Conservation (phyloP, 2,797 vertebrate species). For the Etheostoma perlongum region DNA sequence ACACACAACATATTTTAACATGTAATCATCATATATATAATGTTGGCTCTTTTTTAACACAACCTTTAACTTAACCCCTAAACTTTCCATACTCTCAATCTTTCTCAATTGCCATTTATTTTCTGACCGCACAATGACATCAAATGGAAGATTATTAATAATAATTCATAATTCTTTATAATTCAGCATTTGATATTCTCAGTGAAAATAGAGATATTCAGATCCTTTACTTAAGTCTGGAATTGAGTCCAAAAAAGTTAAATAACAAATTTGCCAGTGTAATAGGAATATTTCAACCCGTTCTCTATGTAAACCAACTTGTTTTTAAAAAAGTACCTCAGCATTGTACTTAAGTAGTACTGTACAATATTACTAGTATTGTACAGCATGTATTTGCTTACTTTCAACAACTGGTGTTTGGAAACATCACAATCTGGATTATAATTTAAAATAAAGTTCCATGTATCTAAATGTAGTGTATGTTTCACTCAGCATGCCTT, state of each 20-base stretch:
- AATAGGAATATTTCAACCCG: slow-evolving; percentile 3
- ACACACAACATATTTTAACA: background rate
- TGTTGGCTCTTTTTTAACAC: background rate
- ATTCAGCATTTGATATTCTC: background rate
- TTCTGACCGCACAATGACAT: background rate
- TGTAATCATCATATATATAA: background rate
- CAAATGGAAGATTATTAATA: background rate
- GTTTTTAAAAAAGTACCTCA: background rate
- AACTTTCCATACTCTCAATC: background rate
- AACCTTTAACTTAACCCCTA: slow-evolving; percentile 6
- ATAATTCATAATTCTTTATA: background rate
- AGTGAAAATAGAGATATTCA: background rate
- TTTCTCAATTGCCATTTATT: background rate
- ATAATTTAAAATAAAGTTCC: background rate
- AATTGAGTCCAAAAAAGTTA: background rate
- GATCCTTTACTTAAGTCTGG: background rate
- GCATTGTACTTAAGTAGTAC: background rate
- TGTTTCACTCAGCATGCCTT: background rate
- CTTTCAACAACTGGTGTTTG: background rate
- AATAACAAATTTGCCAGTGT: background rate
- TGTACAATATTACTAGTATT: background rate
- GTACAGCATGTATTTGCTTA: background rate
- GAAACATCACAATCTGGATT: background rate
- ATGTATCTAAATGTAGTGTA: no score
- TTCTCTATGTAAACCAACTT: background rate